These are phyloP conservation scores for Pelochelys cantorii DNA, from an alignment of 2,797 vertebrate species.

Conservation along the genomic window DNA sequence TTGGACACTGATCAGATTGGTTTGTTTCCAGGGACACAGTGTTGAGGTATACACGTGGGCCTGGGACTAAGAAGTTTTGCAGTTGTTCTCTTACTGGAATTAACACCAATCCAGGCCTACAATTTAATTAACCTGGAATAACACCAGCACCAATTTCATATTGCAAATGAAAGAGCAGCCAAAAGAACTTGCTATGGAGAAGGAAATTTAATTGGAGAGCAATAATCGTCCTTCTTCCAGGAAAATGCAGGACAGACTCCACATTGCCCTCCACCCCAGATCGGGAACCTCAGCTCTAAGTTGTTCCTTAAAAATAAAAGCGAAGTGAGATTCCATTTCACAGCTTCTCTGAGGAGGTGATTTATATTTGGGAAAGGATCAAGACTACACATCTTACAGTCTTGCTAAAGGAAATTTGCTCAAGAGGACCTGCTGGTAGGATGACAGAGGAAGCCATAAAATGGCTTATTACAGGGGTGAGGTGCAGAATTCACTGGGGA, in stretches of 20 bases:
- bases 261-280: conserved; percentile 18
- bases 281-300: conserved; percentile 8
- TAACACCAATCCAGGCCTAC: not conserved
- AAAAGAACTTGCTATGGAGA: not conserved
- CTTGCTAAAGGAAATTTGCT: conserved; percentile 14
- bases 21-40: not conserved
- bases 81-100: not conserved
- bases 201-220: conserved; percentile 3
- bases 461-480: not conserved
- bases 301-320: conserved; percentile 54
- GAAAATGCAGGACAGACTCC: not conserved
- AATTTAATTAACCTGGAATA: not conserved
- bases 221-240: conserved; percentile 36
- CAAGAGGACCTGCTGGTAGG: not conserved
- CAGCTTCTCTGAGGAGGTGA: not conserved
- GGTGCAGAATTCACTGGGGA: not conserved
- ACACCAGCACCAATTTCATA: not conserved
- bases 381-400: not conserved
- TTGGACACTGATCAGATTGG: rapidly evolving
- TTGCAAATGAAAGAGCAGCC: not conserved
- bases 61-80: not conserved
- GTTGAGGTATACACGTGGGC: not conserved
- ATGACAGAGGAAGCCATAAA: not conserved
- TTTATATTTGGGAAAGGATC: conserved; percentile 27
- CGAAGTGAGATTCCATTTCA: conserved; percentile 40